Conservation (phyloP, 2,797 vertebrate species). For the Anguilla marmorata region DNA sequence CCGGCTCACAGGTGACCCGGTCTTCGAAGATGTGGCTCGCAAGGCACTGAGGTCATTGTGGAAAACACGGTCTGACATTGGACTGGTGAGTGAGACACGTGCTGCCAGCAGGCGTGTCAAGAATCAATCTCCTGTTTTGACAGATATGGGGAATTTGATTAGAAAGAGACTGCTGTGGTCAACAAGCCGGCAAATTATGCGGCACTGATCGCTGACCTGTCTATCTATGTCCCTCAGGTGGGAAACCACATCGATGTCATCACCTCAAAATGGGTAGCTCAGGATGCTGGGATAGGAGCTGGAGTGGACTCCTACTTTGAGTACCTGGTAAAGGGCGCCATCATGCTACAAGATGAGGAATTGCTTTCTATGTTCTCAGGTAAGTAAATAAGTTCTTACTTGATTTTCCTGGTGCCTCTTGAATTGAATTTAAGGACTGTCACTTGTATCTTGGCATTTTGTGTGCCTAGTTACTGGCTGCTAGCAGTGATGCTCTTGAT, state of each 20-base stretch:
- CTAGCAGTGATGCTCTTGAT: not conserved
- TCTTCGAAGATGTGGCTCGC: slow-evolving; percentile 83
- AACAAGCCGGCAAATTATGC: not conserved
- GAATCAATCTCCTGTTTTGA: not conserved
- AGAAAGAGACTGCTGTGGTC: not conserved
- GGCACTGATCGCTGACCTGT: not conserved
- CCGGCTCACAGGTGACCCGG: slow-evolving; percentile 86
- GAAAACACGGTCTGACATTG: slow-evolving; percentile 90
- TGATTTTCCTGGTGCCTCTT: not conserved
- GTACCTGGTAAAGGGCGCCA: slow-evolving; percentile 94
- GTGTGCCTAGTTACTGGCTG: not conserved
- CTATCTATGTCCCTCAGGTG: slow-evolving; percentile 70
- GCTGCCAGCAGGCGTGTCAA: not conserved
- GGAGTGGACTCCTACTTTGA: slow-evolving; percentile 97
- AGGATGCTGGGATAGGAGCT: slow-evolving; percentile 93
- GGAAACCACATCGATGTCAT: slow-evolving; percentile 95
- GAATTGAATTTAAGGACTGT: not conserved
- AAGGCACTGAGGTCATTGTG: slow-evolving; percentile 84
- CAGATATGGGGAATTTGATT: not conserved
- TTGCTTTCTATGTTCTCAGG: slow-evolving; percentile 91
- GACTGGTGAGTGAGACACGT: slow-evolving; percentile 77
- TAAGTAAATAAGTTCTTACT: slow-evolving; percentile 54
- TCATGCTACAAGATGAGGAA: slow-evolving; percentile 89
- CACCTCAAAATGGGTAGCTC: slow-evolving; percentile 94
- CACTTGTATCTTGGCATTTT: not conserved